Conservation (phyloP, 2,113 vertebrate species). For the Tyto alba region DNA sequence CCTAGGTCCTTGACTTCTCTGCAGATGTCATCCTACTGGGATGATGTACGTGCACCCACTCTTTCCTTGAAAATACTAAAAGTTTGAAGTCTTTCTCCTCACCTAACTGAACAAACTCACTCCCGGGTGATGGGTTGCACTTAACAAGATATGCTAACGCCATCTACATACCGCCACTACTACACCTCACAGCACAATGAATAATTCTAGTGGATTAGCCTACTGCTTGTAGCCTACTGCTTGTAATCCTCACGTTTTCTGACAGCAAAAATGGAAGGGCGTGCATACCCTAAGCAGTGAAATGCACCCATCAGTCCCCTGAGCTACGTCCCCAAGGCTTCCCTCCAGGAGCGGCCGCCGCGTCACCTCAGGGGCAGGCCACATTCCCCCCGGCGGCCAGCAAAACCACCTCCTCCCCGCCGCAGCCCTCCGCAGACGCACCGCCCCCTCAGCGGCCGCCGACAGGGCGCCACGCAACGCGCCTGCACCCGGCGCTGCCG, state of each 20-base stretch:
- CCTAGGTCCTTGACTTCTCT: neutral
- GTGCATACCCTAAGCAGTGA: neutral
- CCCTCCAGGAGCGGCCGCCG: neutral
- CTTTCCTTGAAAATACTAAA: neutral
- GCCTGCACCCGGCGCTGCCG: neutral
- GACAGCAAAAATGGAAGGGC: accelerated
- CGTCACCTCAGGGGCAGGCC: neutral
- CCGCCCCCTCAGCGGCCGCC: neutral
- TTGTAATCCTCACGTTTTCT: accelerated
- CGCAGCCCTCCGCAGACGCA: neutral
- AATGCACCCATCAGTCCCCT: accelerated
- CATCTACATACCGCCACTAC: accelerated
- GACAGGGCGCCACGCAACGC: neutral
- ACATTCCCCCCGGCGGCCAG: accelerated
- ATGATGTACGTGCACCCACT: accelerated
- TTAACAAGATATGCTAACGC: neutral
- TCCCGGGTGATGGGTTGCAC: accelerated
- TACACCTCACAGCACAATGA: accelerated
- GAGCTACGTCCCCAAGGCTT: neutral
- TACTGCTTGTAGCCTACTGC: accelerated
- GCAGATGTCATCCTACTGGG: accelerated
- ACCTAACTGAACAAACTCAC: accelerated
- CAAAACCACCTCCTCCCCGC: neutral
- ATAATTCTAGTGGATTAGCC: accelerated
- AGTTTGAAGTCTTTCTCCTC: neutral